Percentiles rank a stretch among this genome's conserved stretches.
These are phyloP conservation scores for Iselma pallidipennis DNA, from an alignment of 2,888 invertebrate species.

Conservation along the genomic window DNA sequence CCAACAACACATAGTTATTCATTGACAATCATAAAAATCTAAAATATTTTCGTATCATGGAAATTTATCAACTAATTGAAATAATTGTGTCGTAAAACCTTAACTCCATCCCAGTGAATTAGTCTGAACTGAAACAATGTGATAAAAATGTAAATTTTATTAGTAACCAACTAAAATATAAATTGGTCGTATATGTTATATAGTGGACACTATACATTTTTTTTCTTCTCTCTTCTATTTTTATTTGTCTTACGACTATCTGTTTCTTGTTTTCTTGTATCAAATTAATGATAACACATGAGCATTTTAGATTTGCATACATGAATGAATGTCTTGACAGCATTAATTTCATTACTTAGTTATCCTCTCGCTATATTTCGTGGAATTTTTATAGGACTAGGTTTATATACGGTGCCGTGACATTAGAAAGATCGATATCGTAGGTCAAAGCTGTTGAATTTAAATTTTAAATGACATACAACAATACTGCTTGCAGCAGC, in stretches of 20 bases:
- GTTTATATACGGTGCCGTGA: conserved; percentile 39
- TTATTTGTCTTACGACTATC: not conserved
- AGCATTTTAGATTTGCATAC: conserved; percentile 32
- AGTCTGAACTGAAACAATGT: not conserved
- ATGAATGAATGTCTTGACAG: conserved; percentile 35
- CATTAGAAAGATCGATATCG: conserved; percentile 43
- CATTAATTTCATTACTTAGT: conserved; percentile 33
- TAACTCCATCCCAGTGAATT: not conserved
- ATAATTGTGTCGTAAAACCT: conserved; percentile 3
- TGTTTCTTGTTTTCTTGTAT: not conserved
- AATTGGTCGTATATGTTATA: not conserved
- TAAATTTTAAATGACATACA: conserved; percentile 38
- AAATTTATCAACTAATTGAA: conserved; percentile 3
- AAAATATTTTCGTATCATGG: not conserved
- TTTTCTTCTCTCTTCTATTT: not conserved
- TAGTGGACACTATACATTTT: not conserved
- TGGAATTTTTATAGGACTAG: conserved; percentile 37
- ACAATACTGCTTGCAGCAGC: conserved; percentile 32
- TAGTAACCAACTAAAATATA: not conserved
- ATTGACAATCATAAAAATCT: not conserved
- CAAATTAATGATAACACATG: conserved; percentile 5
- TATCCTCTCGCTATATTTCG: conserved; percentile 31
- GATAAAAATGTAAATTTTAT: conserved; percentile 10
- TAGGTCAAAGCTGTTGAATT: conserved; percentile 41
- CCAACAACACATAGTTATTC: not conserved